Conservation (phyloP, 2,888 invertebrate genomes). For the Sarcophaga carnaria region DNA sequence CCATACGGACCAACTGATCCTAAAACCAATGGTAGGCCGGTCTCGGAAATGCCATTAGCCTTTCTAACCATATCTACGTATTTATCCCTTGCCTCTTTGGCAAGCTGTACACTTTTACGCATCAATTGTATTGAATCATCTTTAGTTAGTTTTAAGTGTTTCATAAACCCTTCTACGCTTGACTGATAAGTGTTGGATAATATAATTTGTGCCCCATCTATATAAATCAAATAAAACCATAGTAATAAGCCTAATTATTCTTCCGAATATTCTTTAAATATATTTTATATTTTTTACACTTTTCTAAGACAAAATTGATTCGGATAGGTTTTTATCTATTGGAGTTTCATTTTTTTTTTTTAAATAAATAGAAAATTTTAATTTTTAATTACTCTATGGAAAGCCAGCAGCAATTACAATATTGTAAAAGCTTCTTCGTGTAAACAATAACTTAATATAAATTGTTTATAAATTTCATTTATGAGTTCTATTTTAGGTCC, state of each 20-base stretch:
- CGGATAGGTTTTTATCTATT: too few species aligned
- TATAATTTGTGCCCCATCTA: constrained; percentile 94
- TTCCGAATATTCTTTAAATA: too few species aligned
- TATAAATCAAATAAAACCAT: not conserved
- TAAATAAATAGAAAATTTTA: too few species aligned
- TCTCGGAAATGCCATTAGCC: constrained; percentile 60
- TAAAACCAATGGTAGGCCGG: constrained; percentile 85
- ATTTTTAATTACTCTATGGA: too few species aligned
- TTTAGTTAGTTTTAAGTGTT: constrained; percentile 86
- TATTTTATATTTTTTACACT: too few species aligned
- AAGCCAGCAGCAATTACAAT: too few species aligned
- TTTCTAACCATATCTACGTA: constrained; percentile 82
- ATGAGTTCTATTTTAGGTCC: too few species aligned
- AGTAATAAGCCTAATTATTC: not conserved
- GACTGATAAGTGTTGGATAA: constrained; percentile 95
- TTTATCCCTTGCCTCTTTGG: constrained; percentile 86
- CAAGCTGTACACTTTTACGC: constrained; percentile 87
- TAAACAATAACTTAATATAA: too few species aligned
- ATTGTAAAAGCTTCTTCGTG: too few species aligned
- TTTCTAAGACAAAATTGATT: too few species aligned
- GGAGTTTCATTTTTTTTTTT: too few species aligned
- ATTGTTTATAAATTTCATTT: too few species aligned
- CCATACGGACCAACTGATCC: constrained; percentile 97
- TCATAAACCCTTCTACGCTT: constrained; percentile 88
- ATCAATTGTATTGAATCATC: constrained; percentile 88